Conservation (phyloP, 2,797 vertebrate species). For the Karalla daura region DNA sequence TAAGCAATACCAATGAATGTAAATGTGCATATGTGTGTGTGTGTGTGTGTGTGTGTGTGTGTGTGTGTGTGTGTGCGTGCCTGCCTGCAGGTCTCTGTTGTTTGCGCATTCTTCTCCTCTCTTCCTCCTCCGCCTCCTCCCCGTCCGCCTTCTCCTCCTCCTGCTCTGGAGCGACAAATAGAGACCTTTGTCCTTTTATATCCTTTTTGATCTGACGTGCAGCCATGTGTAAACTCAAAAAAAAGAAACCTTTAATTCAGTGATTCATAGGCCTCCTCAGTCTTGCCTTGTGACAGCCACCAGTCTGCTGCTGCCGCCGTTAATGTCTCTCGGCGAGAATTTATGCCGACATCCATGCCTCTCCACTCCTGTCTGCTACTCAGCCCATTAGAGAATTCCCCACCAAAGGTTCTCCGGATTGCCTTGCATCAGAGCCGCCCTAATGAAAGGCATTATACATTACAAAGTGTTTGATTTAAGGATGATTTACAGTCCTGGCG, state of each 20-base stretch:
- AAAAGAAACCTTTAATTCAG: slow-evolving; percentile 62
- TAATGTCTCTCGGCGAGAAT: slow-evolving; percentile 77
- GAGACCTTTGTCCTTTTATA: slow-evolving; percentile 60
- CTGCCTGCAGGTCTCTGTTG: not conserved
- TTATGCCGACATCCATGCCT: slow-evolving; percentile 73
- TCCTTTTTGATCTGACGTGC: slow-evolving; percentile 60
- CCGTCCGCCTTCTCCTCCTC: no score
- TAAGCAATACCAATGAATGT: not conserved
- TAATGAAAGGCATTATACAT: slow-evolving; percentile 84
- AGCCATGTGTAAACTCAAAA: slow-evolving; percentile 63
- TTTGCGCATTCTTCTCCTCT: slow-evolving; percentile 35
- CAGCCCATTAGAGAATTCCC: slow-evolving; percentile 75
- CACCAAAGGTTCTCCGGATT: slow-evolving; percentile 63
- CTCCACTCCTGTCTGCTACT: slow-evolving; percentile 64
- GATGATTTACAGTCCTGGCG: slow-evolving; percentile 75
- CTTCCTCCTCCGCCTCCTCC: no score
- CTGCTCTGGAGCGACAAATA: slow-evolving; percentile 34
- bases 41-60: not conserved
- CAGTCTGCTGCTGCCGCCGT: slow-evolving; percentile 65
- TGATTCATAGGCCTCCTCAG: slow-evolving; percentile 71
- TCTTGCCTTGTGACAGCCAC: slow-evolving; percentile 64
- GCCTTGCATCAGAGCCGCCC: slow-evolving; percentile 72
- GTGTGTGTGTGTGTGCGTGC: not conserved
- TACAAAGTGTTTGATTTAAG: slow-evolving; percentile 84
- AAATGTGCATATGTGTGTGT: not conserved